A percentile compares a stretch with the other conserved stretches of the same genome.
Evolutionary conservation across 2,888 invertebrate species (phyloP).

Genomic region (Ditula angustiorana): DNA sequence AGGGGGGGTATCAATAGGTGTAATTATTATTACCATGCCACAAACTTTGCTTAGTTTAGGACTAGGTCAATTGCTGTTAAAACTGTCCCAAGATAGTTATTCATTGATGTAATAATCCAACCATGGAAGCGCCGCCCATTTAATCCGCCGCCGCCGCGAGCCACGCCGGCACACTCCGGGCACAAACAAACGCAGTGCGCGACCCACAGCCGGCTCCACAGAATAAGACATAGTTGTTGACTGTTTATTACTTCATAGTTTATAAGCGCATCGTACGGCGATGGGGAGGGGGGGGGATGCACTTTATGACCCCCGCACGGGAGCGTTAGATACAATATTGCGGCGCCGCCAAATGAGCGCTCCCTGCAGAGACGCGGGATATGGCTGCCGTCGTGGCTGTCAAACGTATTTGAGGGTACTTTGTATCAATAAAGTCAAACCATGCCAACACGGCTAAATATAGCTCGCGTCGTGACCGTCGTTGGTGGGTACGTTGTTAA

Average conservation of each 20-base stretch:
- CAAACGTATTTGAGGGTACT: neutral
- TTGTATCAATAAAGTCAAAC: neutral
- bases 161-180: too few relatives aligned
- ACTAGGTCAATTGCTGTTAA: too few relatives aligned
- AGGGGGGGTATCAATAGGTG: too few relatives aligned
- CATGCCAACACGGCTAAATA: neutral
- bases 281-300: neutral
- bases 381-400: neutral
- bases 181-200: neutral
- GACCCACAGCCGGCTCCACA: neutral
- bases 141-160: too few relatives aligned
- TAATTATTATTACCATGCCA: too few relatives aligned
- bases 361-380: neutral
- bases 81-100: too few relatives aligned
- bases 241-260: conserved; percentile 1
- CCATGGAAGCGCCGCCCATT: too few relatives aligned
- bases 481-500: too few relatives aligned
- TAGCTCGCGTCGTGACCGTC: too few relatives aligned
- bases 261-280: neutral
- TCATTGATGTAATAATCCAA: too few relatives aligned
- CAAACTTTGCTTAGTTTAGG: too few relatives aligned
- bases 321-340: neutral
- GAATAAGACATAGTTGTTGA: neutral
- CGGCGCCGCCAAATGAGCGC: neutral
- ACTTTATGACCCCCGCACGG: neutral